Evolutionary conservation across 1,140 invertebrate genomes (phyloP), one percentile per base, ranked within the genome.

Genomic region (Drosophila hydei): DNA sequence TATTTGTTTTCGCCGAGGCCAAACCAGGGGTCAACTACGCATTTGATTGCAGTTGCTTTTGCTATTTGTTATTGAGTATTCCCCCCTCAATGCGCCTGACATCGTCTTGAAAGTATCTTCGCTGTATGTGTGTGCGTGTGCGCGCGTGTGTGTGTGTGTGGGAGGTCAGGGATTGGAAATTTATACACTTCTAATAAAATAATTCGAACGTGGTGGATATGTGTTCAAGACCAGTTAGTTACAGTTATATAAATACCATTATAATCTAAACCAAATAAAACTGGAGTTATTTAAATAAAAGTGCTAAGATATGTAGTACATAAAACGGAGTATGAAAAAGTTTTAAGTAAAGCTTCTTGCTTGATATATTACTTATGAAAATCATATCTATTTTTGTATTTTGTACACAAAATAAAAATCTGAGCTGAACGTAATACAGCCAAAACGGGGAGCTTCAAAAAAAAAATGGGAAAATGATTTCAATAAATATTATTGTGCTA

Each of bases 1-100:
- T 74, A 74, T 74, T 74, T 74, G 72, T 48, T 74, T 74, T 58
- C 52, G 40, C 54, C 47, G 71, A 30, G 67, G 67, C 67, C 72
- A 64, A 74, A 67, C 70, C 67, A 71, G 58, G 67, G 72, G 72
- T 74, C 72, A 74, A 74, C 72, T 74, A 74, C 72, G 72, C 72
- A 74, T 74, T 74, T 74, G 72, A 74, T 74, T 74, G 72, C 72
- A 58, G 65, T 62, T 60, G 55, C 55, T 23, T 25, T 51, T 56
- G 25, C 47, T 18, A 16, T 47, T 40, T 38, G 19, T 33, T 47
- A 18, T 72, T 73, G 71, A 65, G 51, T 61, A 67, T 36, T 55
- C 50, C 58, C 45, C 30, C 14, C 27, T 23, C 23, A n/a, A 12
- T 19, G 27, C 25, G 19, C 42, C 16, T 7, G 25, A 12, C 7